These are phyloP conservation scores for Aphelenchoides besseyi DNA, from an alignment of 1,140 invertebrate genomes.

Conservation along the genomic window DNA sequence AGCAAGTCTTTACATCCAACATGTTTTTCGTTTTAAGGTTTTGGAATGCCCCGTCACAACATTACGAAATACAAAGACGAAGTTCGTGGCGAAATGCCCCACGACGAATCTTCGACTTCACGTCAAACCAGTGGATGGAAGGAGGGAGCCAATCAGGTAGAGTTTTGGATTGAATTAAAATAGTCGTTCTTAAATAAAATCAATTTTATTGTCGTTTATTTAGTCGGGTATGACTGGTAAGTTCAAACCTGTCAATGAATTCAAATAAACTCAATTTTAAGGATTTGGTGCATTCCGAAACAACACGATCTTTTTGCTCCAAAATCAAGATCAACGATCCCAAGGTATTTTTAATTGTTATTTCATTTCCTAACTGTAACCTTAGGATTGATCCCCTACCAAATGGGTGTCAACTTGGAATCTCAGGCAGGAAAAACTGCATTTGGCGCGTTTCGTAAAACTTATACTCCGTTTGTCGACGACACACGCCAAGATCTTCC, in stretches of 20 bases:
- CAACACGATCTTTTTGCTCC: conserved; percentile 53
- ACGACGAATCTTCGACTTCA: conserved; percentile 57
- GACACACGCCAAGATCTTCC: conserved; percentile 61
- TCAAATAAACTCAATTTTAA: conserved; percentile 32
- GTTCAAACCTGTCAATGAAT: neutral
- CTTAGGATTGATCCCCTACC: conserved; percentile 60
- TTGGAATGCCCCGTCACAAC: conserved; percentile 61
- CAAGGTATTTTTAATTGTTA: conserved; percentile 44
- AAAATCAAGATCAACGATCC: conserved; percentile 48
- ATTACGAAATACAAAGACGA: conserved; percentile 63
- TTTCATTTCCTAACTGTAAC: conserved; percentile 33
- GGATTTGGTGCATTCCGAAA: conserved; percentile 62
- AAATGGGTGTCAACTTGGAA: conserved; percentile 63
- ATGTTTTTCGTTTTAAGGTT: conserved; percentile 28
- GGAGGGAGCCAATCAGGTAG: conserved; percentile 45
- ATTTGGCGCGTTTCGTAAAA: conserved; percentile 55
- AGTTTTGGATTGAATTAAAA: too few species aligned
- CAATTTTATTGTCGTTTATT: neutral
- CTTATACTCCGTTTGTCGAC: conserved; percentile 60
- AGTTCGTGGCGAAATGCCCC: conserved; percentile 62
- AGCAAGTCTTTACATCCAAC: neutral
- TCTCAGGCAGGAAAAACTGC: conserved; percentile 60
- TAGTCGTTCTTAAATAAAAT: too few species aligned
- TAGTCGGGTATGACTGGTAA: neutral
- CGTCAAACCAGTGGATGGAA: conserved; percentile 61